Evolutionary conservation across 2,113 vertebrate species (phyloP).

Genomic region (Corythornis cristatus): DNA sequence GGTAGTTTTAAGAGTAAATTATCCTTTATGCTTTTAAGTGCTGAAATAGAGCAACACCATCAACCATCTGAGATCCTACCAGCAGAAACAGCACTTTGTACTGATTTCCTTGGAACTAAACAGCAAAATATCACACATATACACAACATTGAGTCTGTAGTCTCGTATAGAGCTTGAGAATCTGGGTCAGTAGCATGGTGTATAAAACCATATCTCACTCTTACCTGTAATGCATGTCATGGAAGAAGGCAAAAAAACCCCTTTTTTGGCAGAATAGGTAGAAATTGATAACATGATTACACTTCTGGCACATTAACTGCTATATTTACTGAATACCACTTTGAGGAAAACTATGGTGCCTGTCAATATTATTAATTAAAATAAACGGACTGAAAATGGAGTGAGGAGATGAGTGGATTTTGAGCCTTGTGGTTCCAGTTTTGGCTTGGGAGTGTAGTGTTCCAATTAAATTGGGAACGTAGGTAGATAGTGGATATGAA

Average conservation of each 20-base stretch:
- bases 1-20: slow-evolving; percentile 57
- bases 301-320: not conserved
- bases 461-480: slow-evolving; percentile 43
- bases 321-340: not conserved
- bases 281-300: not conserved
- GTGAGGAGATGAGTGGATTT: slow-evolving; percentile 23
- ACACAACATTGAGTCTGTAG: not conserved
- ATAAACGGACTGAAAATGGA: slow-evolving; percentile 32
- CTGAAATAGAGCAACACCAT: not conserved
- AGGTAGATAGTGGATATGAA: slow-evolving; percentile 41
- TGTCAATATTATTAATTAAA: slow-evolving; percentile 38
- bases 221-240: not conserved
- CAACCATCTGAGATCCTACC: not conserved
- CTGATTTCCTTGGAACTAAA: not conserved
- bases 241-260: not conserved
- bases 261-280: not conserved
- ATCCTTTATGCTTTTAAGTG: slow-evolving; percentile 27
- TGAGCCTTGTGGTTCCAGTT: slow-evolving; percentile 28
- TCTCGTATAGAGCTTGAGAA: not conserved
- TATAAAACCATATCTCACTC: not conserved
- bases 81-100: not conserved
- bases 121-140: fast-evolving
- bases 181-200: not conserved
- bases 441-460: slow-evolving; percentile 10
- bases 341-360: not conserved